Percentiles rank a stretch among this genome's conserved stretches.
Conservation (phyloP, 2,797 vertebrate species). For the Fistularia commersonii region DNA sequence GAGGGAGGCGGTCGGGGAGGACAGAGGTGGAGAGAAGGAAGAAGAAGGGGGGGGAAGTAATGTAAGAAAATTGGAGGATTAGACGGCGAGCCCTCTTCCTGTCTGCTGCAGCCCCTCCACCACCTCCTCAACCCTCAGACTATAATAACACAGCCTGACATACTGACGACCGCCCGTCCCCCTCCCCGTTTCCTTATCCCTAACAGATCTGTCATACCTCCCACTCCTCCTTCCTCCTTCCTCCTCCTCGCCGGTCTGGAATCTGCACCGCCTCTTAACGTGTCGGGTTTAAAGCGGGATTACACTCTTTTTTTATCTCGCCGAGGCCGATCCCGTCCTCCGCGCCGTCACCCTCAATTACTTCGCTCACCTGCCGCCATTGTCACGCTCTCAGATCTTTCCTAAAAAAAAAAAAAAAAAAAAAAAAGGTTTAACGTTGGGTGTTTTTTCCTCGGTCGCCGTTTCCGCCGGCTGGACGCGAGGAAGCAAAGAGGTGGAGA, state of each 20-base stretch:
- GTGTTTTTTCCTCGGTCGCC: too few species aligned
- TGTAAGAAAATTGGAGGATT: conserved; percentile 76
- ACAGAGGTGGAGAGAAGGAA: conserved; percentile 38
- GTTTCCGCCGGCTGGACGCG: conserved; percentile 31
- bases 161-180: conserved; percentile 31
- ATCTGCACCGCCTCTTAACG: conserved; percentile 22
- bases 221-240: conserved; percentile 21
- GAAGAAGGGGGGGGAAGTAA: conserved; percentile 50
- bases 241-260: conserved; percentile 29
- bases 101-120: conserved; percentile 55
- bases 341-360: conserved; percentile 25
- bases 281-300: conserved; percentile 40
- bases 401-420: too few species aligned
- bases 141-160: conserved; percentile 61
- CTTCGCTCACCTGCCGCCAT: conserved; percentile 14
- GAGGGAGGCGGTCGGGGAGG: conserved; percentile 21
- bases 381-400: conserved; percentile 18
- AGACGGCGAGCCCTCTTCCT: conserved; percentile 74
- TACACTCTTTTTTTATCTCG: conserved; percentile 29
- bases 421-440: too few species aligned
- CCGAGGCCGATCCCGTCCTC: conserved; percentile 12
- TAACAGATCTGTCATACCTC: conserved; percentile 59
- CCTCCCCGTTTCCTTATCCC: conserved; percentile 26
- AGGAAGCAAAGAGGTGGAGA: conserved; percentile 44
- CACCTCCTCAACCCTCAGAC: conserved; percentile 40